Evolutionary conservation across 2,888 invertebrate species (phyloP).

Genomic region (Vanessa cardui): DNA sequence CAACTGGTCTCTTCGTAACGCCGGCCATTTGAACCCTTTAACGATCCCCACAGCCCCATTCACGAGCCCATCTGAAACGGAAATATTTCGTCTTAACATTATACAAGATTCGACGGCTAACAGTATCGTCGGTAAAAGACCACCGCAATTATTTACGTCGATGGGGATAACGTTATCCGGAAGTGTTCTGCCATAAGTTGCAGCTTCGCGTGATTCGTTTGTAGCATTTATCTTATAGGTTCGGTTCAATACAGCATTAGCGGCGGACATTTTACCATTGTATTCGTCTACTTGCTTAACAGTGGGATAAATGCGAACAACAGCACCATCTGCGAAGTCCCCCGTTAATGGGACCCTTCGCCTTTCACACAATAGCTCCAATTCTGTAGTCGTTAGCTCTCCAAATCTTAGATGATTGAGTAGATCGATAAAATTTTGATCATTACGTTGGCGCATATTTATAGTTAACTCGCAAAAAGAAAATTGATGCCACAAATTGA

Average conservation of each 20-base stretch:
- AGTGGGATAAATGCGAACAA: background rate
- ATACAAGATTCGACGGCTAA: background rate
- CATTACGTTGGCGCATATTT: constrained; percentile 52
- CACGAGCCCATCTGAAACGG: constrained; percentile 41
- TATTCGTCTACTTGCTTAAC: background rate
- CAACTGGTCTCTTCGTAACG: constrained; percentile 30
- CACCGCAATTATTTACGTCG: background rate
- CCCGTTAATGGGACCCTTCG: background rate
- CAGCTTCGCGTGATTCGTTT: no score
- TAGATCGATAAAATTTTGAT: constrained; percentile 45
- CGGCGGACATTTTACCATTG: background rate
- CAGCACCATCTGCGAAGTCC: no score
- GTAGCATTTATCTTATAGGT: no score
- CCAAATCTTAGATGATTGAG: constrained; percentile 46
- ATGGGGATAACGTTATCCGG: background rate
- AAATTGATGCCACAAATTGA: constrained; percentile 46
- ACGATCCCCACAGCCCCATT: constrained; percentile 39
- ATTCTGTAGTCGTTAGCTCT: constrained; percentile 38
- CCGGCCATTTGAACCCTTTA: constrained; percentile 38
- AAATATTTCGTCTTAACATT: background rate
- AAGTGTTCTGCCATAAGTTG: background rate
- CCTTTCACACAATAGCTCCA: background rate
- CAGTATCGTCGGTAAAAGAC: background rate
- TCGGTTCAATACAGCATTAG: no score
- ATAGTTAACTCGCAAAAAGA: constrained; percentile 48